phyloP scores from a whole-genome alignment of 2,113 vertebrate species.

The Syngnathus typhle region DNA sequence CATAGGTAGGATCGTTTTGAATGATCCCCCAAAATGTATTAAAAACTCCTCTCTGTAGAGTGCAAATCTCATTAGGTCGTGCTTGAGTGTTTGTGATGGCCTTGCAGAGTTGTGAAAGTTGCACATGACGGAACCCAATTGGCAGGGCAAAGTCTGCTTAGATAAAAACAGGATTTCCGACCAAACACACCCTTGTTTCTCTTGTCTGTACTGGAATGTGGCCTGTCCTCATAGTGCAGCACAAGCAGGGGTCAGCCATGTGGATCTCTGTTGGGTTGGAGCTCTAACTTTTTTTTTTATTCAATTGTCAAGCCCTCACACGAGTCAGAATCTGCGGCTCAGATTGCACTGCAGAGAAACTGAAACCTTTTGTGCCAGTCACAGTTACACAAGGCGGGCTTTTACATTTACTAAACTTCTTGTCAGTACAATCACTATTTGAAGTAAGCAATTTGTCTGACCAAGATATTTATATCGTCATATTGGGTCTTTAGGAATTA shows the following conservation, averaged over 20 bases:
- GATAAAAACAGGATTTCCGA: slow-evolving; percentile 19
- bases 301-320: not conserved
- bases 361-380: not conserved
- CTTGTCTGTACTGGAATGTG: slow-evolving; percentile 31
- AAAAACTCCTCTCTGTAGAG: not conserved
- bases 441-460: not conserved
- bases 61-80: not conserved
- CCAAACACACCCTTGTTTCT: slow-evolving; percentile 17
- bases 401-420: not conserved
- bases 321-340: not conserved
- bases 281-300: not conserved
- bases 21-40: not conserved
- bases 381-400: too few relatives aligned
- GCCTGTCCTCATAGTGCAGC: slow-evolving; percentile 14
- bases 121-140: slow-evolving; percentile 1
- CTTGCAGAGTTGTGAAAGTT: slow-evolving; percentile 10
- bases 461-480: not conserved
- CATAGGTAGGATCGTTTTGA: not conserved
- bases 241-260: not conserved
- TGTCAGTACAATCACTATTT: not conserved
- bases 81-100: not conserved
- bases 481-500: too few relatives aligned
- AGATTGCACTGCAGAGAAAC: not conserved
- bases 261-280: not conserved
- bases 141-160: slow-evolving; percentile 23